These are phyloP conservation scores for Stomatorhinus walkeri DNA, from an alignment of 2,797 vertebrate species.

Conservation along the genomic window DNA sequence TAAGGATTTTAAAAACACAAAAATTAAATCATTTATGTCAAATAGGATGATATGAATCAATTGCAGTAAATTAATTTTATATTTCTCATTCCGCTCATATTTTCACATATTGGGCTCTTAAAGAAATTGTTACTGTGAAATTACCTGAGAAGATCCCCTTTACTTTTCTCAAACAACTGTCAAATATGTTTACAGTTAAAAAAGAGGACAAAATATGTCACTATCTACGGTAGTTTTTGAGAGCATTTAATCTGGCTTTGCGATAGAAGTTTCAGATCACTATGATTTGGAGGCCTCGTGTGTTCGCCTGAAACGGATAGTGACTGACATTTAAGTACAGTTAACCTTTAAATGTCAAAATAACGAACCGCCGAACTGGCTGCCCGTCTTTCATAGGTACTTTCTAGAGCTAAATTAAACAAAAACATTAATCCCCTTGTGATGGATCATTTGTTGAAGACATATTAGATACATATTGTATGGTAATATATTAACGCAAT, in stretches of 20 bases:
- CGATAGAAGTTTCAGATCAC: slow-evolving; percentile 52
- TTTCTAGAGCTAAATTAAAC: slow-evolving; percentile 44
- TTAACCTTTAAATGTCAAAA: slow-evolving; percentile 68
- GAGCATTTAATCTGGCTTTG: slow-evolving; percentile 41
- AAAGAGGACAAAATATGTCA: slow-evolving; percentile 17
- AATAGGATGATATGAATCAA: background rate
- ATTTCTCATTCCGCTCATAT: background rate
- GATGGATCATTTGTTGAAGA: background rate
- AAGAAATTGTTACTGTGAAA: background rate
- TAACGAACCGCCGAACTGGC: slow-evolving; percentile 44
- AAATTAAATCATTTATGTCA: background rate
- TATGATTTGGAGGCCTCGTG: slow-evolving; percentile 53
- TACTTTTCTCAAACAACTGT: background rate
- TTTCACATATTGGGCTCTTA: background rate
- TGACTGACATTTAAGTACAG: slow-evolving; percentile 60
- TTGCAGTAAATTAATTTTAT: background rate
- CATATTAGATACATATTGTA: background rate
- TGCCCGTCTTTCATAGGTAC: slow-evolving; percentile 40
- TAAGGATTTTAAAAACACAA: background rate
- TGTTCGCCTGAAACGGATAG: slow-evolving; percentile 53
- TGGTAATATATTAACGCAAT: background rate
- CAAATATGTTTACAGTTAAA: slow-evolving; percentile 22
- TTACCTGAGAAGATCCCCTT: slow-evolving; percentile 24
- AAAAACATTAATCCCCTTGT: slow-evolving; percentile 34
- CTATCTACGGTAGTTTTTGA: background rate